Evolutionary conservation across 2,888 invertebrate genomes (phyloP).

Genomic region (Chrysomela aeneicollis): DNA sequence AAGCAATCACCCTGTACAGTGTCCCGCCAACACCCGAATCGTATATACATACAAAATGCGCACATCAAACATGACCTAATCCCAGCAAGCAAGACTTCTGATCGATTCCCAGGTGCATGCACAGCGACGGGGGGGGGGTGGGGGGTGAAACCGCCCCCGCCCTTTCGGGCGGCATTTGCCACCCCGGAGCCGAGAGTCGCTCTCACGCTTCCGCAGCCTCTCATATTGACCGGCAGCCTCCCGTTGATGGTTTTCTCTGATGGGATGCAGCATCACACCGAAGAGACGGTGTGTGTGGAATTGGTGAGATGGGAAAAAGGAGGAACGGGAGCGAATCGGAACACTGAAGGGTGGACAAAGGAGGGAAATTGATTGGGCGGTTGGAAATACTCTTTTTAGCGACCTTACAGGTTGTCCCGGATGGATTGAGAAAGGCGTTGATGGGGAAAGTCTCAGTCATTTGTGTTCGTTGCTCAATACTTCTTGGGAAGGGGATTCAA

Average conservation of each 20-base stretch:
- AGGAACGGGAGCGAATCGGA: not conserved
- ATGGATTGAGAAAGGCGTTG: no score
- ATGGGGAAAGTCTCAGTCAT: no score
- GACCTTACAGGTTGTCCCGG: no score
- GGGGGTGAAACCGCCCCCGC: constrained; percentile 21
- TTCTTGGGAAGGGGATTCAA: no score
- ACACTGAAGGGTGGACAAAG: not conserved
- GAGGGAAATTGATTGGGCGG: not conserved
- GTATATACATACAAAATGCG: constrained; percentile 42
- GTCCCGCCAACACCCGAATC: constrained; percentile 15
- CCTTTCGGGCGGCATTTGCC: constrained; percentile 24
- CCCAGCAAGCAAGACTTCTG: constrained; percentile 46
- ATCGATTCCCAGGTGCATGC: constrained; percentile 54
- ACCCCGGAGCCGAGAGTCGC: constrained; percentile 47
- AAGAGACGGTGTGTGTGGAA: constrained; percentile 15
- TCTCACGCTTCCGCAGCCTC: constrained; percentile 51
- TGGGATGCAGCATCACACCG: constrained; percentile 36
- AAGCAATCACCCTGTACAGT: no score
- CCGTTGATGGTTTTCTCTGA: constrained; percentile 50
- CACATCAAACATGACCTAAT: constrained; percentile 49
- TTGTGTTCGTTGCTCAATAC: no score
- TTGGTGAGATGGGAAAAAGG: not conserved
- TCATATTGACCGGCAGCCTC: constrained; percentile 54
- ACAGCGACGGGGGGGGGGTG: constrained; percentile 39
- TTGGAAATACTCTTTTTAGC: no score